These are phyloP conservation scores for Coturnix japonica DNA, from an alignment of 2,113 vertebrate species.

Conservation along the genomic window DNA sequence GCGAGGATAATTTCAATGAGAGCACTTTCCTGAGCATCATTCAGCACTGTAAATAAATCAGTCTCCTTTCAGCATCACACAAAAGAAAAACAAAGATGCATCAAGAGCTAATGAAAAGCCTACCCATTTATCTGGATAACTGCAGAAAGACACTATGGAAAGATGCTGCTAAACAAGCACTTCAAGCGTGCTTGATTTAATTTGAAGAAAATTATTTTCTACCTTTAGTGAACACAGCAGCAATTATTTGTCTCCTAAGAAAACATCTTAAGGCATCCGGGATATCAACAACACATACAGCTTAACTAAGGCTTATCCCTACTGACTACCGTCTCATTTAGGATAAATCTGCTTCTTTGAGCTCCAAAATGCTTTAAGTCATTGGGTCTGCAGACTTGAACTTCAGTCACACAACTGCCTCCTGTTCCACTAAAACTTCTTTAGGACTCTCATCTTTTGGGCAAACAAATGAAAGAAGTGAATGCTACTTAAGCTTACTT, in stretches of 20 bases:
- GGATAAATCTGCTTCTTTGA: not conserved
- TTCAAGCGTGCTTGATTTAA: not conserved
- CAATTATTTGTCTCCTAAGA: not conserved
- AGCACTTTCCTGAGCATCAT: conserved; percentile 71
- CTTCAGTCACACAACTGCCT: not conserved
- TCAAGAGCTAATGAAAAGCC: not conserved
- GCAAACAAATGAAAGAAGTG: not conserved
- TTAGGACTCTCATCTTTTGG: not conserved
- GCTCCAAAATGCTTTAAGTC: not conserved
- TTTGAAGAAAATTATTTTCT: not conserved
- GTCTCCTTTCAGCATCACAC: conserved; percentile 2
- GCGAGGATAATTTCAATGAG: conserved; percentile 87
- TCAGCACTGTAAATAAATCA: conserved; percentile 77
- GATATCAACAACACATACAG: not conserved
- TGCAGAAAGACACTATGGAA: not conserved
- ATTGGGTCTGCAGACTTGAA: not conserved
- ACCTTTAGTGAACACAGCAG: not conserved
- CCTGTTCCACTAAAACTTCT: not conserved
- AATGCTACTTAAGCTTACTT: not conserved
- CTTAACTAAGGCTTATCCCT: not conserved
- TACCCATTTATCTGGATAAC: not conserved
- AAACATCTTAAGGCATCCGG: not conserved
- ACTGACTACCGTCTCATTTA: not conserved
- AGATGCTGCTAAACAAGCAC: not conserved
- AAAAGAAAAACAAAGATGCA: not conserved